Percentiles rank a stretch among this genome's conserved stretches.
Evolutionary conservation across 1,140 invertebrate species (phyloP).

Genomic region (Lutraria rhynchaena): DNA sequence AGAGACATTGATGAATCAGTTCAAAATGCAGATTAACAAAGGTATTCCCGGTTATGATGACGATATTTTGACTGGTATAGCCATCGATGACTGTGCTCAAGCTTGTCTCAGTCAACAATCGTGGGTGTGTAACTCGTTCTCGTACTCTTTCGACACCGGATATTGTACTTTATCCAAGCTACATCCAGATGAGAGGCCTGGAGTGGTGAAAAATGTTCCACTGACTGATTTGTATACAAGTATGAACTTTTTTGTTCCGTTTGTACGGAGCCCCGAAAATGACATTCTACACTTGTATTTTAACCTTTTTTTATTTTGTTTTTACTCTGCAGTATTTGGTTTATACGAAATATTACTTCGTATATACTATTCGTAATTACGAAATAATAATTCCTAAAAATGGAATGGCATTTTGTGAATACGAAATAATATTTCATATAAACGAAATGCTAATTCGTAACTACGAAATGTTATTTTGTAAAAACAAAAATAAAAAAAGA

Average conservation of each 20-base stretch:
- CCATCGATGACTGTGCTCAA: conserved; percentile 74
- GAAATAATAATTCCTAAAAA: too few species aligned
- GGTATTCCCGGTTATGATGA: conserved; percentile 68
- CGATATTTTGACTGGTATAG: conserved; percentile 63
- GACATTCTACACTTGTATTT: background rate
- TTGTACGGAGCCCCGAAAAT: too few species aligned
- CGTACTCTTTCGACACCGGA: conserved; percentile 70
- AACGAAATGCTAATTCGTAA: too few species aligned
- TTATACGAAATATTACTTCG: too few species aligned
- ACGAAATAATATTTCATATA: too few species aligned
- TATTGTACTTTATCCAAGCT: conserved; percentile 67
- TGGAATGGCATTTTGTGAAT: too few species aligned
- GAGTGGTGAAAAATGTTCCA: conserved; percentile 55
- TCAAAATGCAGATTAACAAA: conserved; percentile 65
- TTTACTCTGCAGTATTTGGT: too few species aligned
- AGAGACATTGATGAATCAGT: conserved; percentile 55
- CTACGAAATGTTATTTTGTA: too few species aligned
- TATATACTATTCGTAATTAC: too few species aligned
- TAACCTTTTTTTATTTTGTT: too few species aligned
- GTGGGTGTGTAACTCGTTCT: conserved; percentile 73
- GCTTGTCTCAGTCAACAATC: conserved; percentile 65
- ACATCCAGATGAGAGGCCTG: conserved; percentile 71
- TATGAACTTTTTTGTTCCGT: conserved; percentile 48
- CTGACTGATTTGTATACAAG: conserved; percentile 71
- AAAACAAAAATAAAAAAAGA: too few species aligned